Evolutionary conservation across 2,797 vertebrate species (phyloP), one percentile per base, ranked within the genome.

Genomic region (Lophotriccus pileatus): DNA sequence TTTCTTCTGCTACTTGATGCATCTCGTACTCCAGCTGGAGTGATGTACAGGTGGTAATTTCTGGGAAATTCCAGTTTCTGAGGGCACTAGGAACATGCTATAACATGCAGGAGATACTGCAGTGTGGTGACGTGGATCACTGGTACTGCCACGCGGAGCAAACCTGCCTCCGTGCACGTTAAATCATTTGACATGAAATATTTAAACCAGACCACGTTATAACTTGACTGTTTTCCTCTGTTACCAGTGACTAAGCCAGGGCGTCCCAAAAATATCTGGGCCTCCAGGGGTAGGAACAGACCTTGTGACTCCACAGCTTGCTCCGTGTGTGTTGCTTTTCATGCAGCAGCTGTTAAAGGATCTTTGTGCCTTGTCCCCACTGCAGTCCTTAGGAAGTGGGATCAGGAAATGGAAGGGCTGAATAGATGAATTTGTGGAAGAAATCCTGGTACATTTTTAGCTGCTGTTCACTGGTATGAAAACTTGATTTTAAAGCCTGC

Each of bases 331-430:
- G 30, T 39, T 75, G 66, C 46, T 88, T 79, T 94, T 84, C 47
- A 66, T 77, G 83, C 24, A 84, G 70, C 74, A 70, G 87, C 85
- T 67, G 41, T 95, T 94, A 84, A 95, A 96, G 85, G 76, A 80
- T 70, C 89, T 94, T 95, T 96, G 73, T 96, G 55, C 69, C 85
- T 59, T 41, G 27, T 84, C 70, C 74, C 30, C 27, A 9, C 34
- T 84, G 44, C 55, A 44, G 23, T 69, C 44, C 46, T 77, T 75
- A 32, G 80, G 76, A 87, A 91, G 76, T 1, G 68, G 23, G 62
- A n/a, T 91, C 73, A 90, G 91, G 94, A 97, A 94, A 79, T 79
- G 59, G 79, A 94, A n/a, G n/a, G 53, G 43, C 18, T 90, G 62
- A 86, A 72, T 53, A 66, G 80, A 70, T 88, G 67, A 82, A 79